Conservation (phyloP, 2,113 vertebrate species). For the Capreolus pygargus region DNA sequence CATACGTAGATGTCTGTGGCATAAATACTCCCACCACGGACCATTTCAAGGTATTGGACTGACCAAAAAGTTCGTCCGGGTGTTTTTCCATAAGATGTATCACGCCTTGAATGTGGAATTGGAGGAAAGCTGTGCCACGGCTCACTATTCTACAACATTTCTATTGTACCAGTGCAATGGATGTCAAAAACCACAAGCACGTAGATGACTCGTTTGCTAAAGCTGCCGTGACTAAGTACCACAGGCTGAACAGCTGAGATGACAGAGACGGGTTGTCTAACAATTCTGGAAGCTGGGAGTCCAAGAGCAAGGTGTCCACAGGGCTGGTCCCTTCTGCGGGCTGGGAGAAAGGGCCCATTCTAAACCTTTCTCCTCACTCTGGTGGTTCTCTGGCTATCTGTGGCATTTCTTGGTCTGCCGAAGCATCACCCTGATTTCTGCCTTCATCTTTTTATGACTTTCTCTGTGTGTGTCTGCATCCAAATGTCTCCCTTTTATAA, state of each 20-base stretch:
- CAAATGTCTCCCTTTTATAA: background rate
- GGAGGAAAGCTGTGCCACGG: background rate
- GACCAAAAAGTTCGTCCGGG: background rate
- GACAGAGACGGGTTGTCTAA: background rate
- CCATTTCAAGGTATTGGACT: background rate
- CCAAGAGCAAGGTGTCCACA: background rate
- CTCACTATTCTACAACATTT: background rate
- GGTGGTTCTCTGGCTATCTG: too few relatives aligned
- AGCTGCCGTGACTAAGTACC: background rate
- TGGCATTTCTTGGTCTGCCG: background rate
- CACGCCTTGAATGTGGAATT: fast-evolving
- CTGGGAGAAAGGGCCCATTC: background rate
- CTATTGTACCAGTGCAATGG: fast-evolving
- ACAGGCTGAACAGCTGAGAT: background rate
- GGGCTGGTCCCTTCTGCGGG: background rate
- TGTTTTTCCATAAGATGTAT: background rate
- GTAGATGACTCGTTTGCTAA: fast-evolving
- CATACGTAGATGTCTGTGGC: fast-evolving
- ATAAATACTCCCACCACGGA: too few relatives aligned
- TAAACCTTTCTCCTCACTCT: too few relatives aligned
- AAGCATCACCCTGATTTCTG: background rate
- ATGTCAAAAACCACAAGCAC: background rate
- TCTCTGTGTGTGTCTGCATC: background rate
- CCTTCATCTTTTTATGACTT: background rate
- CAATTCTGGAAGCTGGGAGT: background rate